Percentiles rank a stretch among this genome's conserved stretches.
Conservation (phyloP, 2,888 invertebrate genomes). For the Aproaerema taeniolella region DNA sequence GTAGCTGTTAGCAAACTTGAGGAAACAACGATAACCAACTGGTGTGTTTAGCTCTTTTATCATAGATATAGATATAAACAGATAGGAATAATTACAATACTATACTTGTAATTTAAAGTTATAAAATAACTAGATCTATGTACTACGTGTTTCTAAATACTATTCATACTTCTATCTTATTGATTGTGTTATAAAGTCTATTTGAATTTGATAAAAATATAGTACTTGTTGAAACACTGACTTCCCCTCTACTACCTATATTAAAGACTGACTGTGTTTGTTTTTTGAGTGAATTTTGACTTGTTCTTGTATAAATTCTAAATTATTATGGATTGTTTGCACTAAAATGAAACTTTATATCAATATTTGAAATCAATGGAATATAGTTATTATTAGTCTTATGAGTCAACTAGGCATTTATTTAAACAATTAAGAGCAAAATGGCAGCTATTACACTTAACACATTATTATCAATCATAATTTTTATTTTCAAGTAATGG, state of each 20-base stretch:
- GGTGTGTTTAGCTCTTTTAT: slow-evolving; percentile 7
- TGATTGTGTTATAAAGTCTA: neutral
- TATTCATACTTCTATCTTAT: neutral
- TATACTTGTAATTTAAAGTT: neutral
- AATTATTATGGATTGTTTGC: neutral
- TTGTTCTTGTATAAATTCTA: neutral
- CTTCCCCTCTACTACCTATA: neutral
- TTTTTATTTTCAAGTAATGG: no score
- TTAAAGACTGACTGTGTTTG: neutral
- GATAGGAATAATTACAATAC: slow-evolving; percentile 2
- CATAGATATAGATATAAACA: slow-evolving; percentile 8
- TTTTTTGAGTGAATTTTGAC: neutral
- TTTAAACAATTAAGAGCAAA: no score
- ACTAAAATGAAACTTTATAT: neutral
- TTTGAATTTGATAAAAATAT: neutral
- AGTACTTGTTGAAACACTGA: neutral
- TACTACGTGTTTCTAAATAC: neutral
- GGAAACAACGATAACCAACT: slow-evolving; percentile 4
- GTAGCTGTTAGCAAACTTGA: neutral
- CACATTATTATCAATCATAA: no score
- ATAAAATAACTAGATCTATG: neutral
- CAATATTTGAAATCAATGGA: neutral
- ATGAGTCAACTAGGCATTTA: neutral
- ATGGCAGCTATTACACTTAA: no score
- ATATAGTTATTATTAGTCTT: neutral